A percentile compares a stretch with the other conserved stretches of the same genome.
phyloP scores from a whole-genome alignment of 2,888 invertebrate genomes.

The Tiliacea aurago region DNA sequence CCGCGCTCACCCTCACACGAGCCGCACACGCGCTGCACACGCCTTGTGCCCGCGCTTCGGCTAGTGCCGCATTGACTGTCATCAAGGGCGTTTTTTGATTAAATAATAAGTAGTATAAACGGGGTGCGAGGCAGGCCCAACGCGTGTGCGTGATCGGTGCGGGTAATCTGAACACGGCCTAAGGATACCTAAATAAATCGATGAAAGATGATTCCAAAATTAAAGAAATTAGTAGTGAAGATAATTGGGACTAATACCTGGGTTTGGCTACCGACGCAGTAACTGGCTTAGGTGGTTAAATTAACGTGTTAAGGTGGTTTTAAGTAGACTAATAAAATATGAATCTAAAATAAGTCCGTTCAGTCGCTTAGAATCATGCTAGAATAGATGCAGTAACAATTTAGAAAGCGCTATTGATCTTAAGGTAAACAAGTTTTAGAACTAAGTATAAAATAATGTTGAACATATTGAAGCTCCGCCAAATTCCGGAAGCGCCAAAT shows the following conservation, averaged over 20 bases:
- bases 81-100: too few relatives aligned
- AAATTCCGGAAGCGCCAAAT: constrained; percentile 10
- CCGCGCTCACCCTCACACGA: too few relatives aligned
- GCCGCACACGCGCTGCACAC: too few relatives aligned
- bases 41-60: too few relatives aligned
- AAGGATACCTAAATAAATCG: background rate
- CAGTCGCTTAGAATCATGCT: too few relatives aligned
- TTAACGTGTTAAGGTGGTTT: too few relatives aligned
- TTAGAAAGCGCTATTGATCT: background rate
- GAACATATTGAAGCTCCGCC: constrained; percentile 21
- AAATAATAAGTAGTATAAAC: too few relatives aligned
- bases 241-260: background rate
- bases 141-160: too few relatives aligned
- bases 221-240: background rate
- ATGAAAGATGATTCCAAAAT: background rate
- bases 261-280: background rate
- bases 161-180: too few relatives aligned
- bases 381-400: background rate
- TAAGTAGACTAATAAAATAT: background rate
- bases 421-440: background rate
- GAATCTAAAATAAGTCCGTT: background rate
- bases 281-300: background rate
- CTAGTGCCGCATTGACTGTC: too few relatives aligned
- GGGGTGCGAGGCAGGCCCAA: too few relatives aligned
- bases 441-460: constrained; percentile 10